Evolutionary conservation across 2,888 invertebrate genomes (phyloP).

Genomic region (Caenorhabditis sp.): DNA sequence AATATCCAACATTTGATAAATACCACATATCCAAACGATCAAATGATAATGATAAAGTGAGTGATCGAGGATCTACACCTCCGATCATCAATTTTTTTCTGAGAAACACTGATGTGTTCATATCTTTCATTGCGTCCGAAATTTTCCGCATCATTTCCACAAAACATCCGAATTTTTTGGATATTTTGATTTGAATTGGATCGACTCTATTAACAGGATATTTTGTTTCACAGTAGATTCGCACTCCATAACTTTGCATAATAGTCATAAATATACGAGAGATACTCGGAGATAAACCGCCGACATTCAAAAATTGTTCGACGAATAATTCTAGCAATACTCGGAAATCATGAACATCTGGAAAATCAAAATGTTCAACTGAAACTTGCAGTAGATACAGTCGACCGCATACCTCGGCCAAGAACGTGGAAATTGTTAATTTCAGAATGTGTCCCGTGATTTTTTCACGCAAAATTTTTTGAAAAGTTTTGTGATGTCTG

Average conservation of each 20-base stretch:
- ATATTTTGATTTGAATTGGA: background rate
- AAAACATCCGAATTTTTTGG: background rate
- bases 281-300: background rate
- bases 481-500: too few relatives aligned
- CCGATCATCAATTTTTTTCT: background rate
- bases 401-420: too few relatives aligned
- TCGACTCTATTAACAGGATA: background rate
- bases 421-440: too few relatives aligned
- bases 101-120: background rate
- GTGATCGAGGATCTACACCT: background rate
- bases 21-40: background rate
- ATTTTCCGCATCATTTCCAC: background rate
- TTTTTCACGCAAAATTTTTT: too few relatives aligned
- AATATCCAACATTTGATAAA: background rate
- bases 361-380: background rate
- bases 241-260: background rate
- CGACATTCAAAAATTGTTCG: background rate
- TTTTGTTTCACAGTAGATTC: background rate
- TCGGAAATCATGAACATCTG: background rate
- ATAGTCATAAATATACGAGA: background rate
- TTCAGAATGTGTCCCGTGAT: too few relatives aligned
- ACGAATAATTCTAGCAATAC: background rate
- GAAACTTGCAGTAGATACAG: too few relatives aligned
- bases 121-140: background rate
- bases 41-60: background rate